Evolutionary conservation across 2,113 vertebrate species (phyloP).

Genomic region (Phaetusa simplex): DNA sequence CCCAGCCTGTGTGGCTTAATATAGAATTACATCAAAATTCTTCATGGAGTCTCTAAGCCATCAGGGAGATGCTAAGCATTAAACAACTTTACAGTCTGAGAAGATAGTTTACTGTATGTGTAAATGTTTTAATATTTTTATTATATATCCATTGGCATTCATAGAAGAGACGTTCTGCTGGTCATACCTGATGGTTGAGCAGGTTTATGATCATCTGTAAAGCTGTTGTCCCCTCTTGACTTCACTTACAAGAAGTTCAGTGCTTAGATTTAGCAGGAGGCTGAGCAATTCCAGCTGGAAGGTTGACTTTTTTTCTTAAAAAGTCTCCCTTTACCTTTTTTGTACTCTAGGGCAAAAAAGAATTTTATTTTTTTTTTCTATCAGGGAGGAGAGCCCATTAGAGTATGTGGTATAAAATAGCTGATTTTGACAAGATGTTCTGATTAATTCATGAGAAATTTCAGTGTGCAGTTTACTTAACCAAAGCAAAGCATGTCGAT

Average conservation of each 20-base stretch:
- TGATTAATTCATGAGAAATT: neutral
- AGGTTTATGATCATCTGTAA: neutral
- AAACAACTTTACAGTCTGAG: neutral
- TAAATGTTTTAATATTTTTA: neutral
- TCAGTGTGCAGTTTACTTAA: neutral
- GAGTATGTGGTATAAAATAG: neutral
- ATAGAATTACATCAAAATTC: neutral
- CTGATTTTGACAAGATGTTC: neutral
- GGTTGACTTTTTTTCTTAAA: neutral
- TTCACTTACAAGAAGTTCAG: neutral
- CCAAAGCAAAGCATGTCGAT: neutral
- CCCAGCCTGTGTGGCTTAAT: neutral
- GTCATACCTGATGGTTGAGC: neutral
- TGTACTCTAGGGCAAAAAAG: neutral
- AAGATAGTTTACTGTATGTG: neutral
- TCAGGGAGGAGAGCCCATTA: neutral
- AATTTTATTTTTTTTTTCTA: neutral
- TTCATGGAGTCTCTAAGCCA: neutral
- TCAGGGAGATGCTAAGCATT: neutral
- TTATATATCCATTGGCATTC: neutral
- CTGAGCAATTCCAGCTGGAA: neutral
- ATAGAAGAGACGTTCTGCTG: neutral
- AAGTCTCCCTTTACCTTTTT: neutral
- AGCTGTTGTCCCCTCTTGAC: neutral
- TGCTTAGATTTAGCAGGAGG: neutral